These are phyloP conservation scores for Lasioglossum zephyrum DNA, from an alignment of 2,888 invertebrate genomes.

Conservation along the genomic window DNA sequence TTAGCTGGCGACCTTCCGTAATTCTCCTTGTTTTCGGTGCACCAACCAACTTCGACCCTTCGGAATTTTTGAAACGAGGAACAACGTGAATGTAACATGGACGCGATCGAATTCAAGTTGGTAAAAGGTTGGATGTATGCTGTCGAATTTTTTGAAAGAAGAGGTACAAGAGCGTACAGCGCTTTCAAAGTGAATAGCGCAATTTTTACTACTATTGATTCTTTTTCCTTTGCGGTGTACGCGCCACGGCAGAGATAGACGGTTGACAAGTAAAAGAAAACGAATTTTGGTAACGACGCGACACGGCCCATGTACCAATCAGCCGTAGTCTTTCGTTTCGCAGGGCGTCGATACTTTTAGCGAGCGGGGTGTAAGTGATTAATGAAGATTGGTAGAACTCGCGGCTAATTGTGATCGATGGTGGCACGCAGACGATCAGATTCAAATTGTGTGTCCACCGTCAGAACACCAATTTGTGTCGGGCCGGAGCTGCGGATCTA, in stretches of 20 bases:
- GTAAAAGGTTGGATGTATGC: not conserved
- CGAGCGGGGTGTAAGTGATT: conserved; percentile 30
- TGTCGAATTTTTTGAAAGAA: not conserved
- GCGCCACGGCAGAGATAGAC: not conserved
- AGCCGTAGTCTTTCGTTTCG: not conserved
- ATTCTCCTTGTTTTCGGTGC: not conserved
- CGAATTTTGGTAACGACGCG: not conserved
- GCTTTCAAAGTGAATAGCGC: not conserved
- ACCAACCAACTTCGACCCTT: not conserved
- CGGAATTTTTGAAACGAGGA: not conserved
- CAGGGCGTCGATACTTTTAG: conserved; percentile 28
- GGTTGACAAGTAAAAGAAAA: not conserved
- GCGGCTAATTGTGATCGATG: conserved; percentile 56
- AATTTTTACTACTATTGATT: not conserved
- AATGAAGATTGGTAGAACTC: conserved; percentile 48
- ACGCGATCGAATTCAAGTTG: not conserved
- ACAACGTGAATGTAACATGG: no score
- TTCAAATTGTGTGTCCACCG: conserved; percentile 26
- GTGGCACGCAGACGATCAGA: conserved; percentile 22
- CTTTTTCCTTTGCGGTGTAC: not conserved
- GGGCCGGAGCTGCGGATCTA: not conserved
- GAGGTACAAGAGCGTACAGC: not conserved
- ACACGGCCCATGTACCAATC: not conserved
- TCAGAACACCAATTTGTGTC: conserved; percentile 15
- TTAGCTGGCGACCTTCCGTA: not conserved